Conservation (phyloP, 2,888 invertebrate species). For the Hemicrepidius hirtus region DNA sequence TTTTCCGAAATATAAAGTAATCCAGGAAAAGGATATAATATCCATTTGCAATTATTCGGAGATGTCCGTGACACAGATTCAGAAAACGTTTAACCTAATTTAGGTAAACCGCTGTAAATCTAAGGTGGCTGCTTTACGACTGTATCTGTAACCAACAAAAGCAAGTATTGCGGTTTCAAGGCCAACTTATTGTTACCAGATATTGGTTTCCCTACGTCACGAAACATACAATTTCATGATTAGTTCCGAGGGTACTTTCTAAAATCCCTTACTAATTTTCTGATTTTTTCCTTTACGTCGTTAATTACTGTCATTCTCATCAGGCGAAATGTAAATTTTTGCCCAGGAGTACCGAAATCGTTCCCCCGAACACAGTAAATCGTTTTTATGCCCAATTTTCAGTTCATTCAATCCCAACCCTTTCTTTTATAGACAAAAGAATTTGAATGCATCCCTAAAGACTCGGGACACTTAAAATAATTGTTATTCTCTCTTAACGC, state of each 20-base stretch:
- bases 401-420: conserved; percentile 66
- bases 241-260: background rate
- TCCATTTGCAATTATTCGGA: too few relatives aligned
- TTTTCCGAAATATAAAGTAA: too few relatives aligned
- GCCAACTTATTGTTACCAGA: background rate
- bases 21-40: too few relatives aligned
- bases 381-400: conserved; percentile 62
- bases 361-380: conserved; percentile 54
- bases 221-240: background rate
- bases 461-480: conserved; percentile 69
- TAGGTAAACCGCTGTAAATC: conserved; percentile 18
- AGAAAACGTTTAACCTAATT: conserved; percentile 2
- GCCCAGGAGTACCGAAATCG: conserved; percentile 31
- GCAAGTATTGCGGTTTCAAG: background rate
- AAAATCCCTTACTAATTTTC: background rate
- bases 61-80: background rate
- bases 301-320: conserved; percentile 5
- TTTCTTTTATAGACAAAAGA: conserved; percentile 65
- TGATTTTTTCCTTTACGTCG: conserved; percentile 6
- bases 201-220: background rate
- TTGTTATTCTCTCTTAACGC: conserved; percentile 64
- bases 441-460: conserved; percentile 66
- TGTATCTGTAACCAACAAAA: background rate
- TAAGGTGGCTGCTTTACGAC: conserved; percentile 12
- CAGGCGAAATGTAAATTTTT: conserved; percentile 14